Conservation (phyloP, 2,113 vertebrate genomes). For the Xerus inauris region DNA sequence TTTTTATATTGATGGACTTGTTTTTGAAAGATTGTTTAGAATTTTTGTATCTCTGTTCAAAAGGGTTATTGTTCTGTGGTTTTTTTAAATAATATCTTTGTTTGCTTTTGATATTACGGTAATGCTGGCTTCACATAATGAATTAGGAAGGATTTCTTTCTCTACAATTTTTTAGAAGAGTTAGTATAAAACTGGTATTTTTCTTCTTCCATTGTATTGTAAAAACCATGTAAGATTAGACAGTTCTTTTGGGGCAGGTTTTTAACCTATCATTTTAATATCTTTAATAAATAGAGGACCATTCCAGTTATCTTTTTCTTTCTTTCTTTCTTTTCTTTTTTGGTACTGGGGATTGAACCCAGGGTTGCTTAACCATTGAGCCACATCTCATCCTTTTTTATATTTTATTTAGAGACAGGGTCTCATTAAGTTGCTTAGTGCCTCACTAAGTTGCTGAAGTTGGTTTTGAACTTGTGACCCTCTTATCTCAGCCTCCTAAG, state of each 20-base stretch:
- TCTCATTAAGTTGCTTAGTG: too few species aligned
- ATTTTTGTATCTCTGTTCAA: too few species aligned
- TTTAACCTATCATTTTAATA: background rate
- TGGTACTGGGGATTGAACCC: too few species aligned
- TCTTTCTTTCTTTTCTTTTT: background rate
- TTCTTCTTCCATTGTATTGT: background rate
- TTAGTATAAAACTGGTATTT: background rate
- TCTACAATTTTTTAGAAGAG: background rate
- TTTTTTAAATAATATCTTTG: too few species aligned
- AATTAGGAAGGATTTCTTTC: background rate
- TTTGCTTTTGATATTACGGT: background rate
- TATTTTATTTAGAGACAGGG: too few species aligned
- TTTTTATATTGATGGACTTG: background rate
- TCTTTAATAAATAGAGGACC: background rate
- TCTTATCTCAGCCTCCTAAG: too few species aligned
- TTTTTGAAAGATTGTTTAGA: too few species aligned
- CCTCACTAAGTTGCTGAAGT: too few species aligned
- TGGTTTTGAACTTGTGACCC: too few species aligned
- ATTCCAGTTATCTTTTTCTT: background rate
- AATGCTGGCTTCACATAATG: background rate
- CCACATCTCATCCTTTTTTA: too few species aligned
- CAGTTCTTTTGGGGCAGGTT: background rate
- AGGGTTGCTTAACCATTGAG: too few species aligned
- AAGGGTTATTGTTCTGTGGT: background rate
- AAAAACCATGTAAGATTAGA: background rate